Conservation (phyloP, 1,140 invertebrate genomes). For the Macrostomum lignano region DNA sequence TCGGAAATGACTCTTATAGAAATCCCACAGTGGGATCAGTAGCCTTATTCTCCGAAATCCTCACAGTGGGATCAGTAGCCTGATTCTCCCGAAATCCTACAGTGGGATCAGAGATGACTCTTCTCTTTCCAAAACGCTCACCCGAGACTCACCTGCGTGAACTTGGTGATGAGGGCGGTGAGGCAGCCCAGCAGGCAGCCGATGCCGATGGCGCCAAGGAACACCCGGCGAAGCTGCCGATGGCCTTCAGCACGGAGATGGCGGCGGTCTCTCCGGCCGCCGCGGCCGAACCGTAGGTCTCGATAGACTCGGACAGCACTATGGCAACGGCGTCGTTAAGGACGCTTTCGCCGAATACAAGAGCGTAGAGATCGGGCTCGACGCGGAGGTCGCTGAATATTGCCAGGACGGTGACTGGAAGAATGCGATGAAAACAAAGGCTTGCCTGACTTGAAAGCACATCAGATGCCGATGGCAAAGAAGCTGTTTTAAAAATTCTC, state of each 20-base stretch:
- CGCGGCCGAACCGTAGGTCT: slow-evolving; percentile 1
- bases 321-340: slow-evolving; percentile 81
- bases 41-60: too few species aligned
- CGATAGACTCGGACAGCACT: slow-evolving; percentile 28
- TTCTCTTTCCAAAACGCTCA: too few species aligned
- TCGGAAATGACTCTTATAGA: too few species aligned
- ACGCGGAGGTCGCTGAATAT: slow-evolving; percentile 69
- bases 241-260: slow-evolving; percentile 46
- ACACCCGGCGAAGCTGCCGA: slow-evolving; percentile 61
- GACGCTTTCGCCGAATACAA: slow-evolving; percentile 82
- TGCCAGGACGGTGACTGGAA: slow-evolving; percentile 51
- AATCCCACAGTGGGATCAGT: too few species aligned
- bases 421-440: too few species aligned
- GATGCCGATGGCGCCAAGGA: slow-evolving; percentile 52
- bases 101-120: too few species aligned
- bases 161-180: slow-evolving; percentile 68
- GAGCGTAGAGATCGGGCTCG: slow-evolving; percentile 76
- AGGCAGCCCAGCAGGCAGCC: slow-evolving; percentile 58
- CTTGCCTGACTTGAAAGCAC: too few species aligned
- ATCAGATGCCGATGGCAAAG: too few species aligned
- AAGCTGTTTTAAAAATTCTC: slow-evolving; percentile 8
- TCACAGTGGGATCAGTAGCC: too few species aligned
- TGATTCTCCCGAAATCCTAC: too few species aligned
- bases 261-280: slow-evolving; percentile 32
- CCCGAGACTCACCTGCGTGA: too few species aligned